These are phyloP conservation scores for Artemia sp. DNA, from an alignment of 2,888 invertebrate genomes.

Conservation along the genomic window DNA sequence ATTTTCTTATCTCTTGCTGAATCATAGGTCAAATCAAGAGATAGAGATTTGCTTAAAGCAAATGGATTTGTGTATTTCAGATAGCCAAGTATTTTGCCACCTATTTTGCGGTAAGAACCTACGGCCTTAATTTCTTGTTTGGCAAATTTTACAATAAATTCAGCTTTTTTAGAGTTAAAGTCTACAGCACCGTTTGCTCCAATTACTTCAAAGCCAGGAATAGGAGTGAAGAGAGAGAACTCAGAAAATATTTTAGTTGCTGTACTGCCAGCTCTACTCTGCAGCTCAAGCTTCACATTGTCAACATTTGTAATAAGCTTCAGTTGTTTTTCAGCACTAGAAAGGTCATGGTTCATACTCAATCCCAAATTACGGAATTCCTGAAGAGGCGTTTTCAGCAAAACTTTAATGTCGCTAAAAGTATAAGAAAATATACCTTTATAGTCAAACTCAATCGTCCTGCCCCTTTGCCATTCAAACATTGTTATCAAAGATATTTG, in stretches of 20 bases:
- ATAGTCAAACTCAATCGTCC: conserved; percentile 23
- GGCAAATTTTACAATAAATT: conserved; percentile 13
- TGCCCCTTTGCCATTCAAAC: conserved; percentile 22
- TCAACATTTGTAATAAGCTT: not conserved
- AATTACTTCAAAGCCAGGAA: conserved; percentile 15
- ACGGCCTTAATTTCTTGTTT: conserved; percentile 15
- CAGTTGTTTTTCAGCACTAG: not conserved
- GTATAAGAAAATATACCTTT: conserved; percentile 18
- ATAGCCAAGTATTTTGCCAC: conserved; percentile 12
- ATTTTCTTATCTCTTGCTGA: conserved; percentile 11
- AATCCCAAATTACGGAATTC: not conserved
- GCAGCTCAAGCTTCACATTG: not conserved
- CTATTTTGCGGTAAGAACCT: not conserved
- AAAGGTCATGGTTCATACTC: not conserved
- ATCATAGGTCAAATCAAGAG: conserved; percentile 20
- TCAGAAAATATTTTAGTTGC: not conserved
- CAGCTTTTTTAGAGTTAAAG: conserved; percentile 15
- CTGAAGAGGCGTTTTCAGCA: conserved; percentile 24
- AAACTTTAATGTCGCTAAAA: conserved; percentile 21
- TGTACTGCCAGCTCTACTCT: not conserved
- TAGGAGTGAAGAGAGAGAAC: not conserved
- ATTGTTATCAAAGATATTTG: conserved; percentile 18
- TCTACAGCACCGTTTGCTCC: conserved; percentile 16
- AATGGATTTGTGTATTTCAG: conserved; percentile 19
- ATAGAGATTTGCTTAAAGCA: conserved; percentile 19